Base-by-base conservation (phyloP, 2,797 vertebrate genomes). In the Pelodytes ibericus region DNA sequence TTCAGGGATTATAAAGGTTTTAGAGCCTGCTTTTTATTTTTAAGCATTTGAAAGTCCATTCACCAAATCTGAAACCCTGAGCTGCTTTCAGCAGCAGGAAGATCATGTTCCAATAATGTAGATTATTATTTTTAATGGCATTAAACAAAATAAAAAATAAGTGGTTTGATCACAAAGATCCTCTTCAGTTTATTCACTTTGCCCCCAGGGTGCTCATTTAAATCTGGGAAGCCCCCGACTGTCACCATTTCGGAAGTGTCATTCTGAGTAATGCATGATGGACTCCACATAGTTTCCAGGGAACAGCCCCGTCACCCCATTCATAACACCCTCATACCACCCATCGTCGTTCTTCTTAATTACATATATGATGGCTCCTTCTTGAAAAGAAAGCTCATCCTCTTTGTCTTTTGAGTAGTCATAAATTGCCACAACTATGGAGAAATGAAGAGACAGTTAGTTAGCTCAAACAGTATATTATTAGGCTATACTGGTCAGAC, bases 261-360 rank as follows among this genome's bases (percentile, higher is more conserved):
- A 93, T 77, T 99, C 97, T 0, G 95, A 95, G 81, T 99, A 99
- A 90, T 99, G 97, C 98, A 99, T 98, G 93, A 99, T 99, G 7
- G 96, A 98, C 84, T 99, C 98, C 1, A 99, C 97, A 0, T 99
- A 99, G 89, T 99, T 99, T 66, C 98, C 98, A 0, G 98, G 97
- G 81, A 99, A 99, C 71, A 99, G 96, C 88, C 98, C 98, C 0
- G 98, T 99, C 90, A 97, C 97, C 58, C 95, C 94, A 57, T 95
- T 95, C 96, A 98, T 98, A 73, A 98, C 95, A 0, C 97, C 98
- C 84, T 99, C 98, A 67, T 88, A 99, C 97, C 98, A 99, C 82
- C 98, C 98, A 10, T 99, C 98, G 4, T 98, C 98, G 53, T 99
- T 99, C 91, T 99, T 99, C 95, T 99, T 99, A 89, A 99, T 97